phyloP scores from a whole-genome alignment of 2,113 vertebrate species.

The Syngnathoides biaculeatus region DNA sequence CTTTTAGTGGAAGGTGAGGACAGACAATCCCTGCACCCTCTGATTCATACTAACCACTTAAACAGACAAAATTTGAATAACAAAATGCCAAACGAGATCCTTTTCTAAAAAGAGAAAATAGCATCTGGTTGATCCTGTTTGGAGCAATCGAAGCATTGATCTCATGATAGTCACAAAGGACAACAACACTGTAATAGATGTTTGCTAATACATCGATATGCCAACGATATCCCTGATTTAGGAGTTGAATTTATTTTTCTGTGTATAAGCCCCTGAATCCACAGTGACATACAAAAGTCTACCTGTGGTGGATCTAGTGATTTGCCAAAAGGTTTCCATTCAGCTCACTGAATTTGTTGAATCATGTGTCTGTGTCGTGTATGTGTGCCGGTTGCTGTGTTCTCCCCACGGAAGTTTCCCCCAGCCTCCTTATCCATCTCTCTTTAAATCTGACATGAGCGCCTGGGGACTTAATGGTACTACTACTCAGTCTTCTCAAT shows the following conservation, averaged over 20 bases:
- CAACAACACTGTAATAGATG: background rate
- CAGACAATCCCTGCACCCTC: slow-evolving; percentile 3
- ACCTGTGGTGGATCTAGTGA: slow-evolving; percentile 21
- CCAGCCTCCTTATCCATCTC: slow-evolving; percentile 44
- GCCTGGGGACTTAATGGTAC: slow-evolving; percentile 34
- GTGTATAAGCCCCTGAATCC: background rate
- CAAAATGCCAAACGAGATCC: slow-evolving; percentile 6
- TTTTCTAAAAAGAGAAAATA: slow-evolving; percentile 21
- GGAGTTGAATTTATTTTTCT: background rate
- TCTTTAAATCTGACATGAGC: slow-evolving; percentile 42
- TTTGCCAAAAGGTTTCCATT: slow-evolving; percentile 35
- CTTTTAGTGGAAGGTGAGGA: slow-evolving; percentile 64
- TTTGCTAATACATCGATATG: background rate
- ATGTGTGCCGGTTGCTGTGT: slow-evolving; percentile 8
- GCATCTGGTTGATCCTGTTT: background rate
- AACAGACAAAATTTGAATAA: slow-evolving; percentile 10
- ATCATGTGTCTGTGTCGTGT: slow-evolving; percentile 18
- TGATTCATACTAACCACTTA: slow-evolving; percentile 3
- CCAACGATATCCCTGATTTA: background rate
- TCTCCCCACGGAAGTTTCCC: slow-evolving; percentile 23
- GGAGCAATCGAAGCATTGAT: slow-evolving; percentile 25
- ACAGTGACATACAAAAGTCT: background rate
- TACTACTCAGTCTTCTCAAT: slow-evolving; percentile 39
- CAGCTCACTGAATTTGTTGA: slow-evolving; percentile 41
- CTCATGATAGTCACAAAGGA: background rate